These are phyloP conservation scores for Pelecanoides urinatrix DNA, from an alignment of 2,113 vertebrate genomes.

Conservation along the genomic window DNA sequence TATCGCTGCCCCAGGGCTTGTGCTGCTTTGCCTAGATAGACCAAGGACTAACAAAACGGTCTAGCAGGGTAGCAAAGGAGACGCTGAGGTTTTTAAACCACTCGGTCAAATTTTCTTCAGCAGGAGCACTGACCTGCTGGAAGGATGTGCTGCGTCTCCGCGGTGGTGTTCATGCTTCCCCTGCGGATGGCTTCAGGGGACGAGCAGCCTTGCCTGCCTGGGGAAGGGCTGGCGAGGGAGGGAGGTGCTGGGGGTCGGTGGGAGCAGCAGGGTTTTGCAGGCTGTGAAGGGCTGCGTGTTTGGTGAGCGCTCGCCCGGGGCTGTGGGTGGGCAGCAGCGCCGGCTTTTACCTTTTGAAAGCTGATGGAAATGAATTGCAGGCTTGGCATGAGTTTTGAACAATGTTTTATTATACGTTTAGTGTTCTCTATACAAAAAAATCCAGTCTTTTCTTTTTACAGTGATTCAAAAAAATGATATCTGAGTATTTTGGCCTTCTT, in stretches of 20 bases:
- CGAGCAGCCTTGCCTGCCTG: background rate
- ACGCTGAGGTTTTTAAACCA: background rate
- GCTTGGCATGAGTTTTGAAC: conserved; percentile 54
- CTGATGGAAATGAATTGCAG: accelerated
- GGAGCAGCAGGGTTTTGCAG: background rate
- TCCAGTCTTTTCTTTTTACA: conserved; percentile 65
- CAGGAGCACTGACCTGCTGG: background rate
- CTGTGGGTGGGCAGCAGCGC: background rate
- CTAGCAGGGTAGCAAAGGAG: background rate
- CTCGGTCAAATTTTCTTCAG: background rate
- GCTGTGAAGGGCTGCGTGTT: background rate
- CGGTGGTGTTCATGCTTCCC: accelerated
- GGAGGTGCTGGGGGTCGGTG: background rate
- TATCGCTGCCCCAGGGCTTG: background rate
- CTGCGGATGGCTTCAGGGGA: background rate
- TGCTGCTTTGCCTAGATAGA: background rate
- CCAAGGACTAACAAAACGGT: accelerated
- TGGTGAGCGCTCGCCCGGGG: background rate
- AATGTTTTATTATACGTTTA: conserved; percentile 80
- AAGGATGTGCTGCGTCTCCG: background rate
- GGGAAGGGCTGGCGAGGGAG: background rate
- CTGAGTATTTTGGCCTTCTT: conserved; percentile 74
- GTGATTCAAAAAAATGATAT: conserved; percentile 67
- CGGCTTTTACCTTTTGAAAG: background rate
- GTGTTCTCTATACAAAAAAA: conserved; percentile 82